phyloP scores from a whole-genome alignment of 2,888 invertebrate genomes.

The Cantharis lateralis region DNA sequence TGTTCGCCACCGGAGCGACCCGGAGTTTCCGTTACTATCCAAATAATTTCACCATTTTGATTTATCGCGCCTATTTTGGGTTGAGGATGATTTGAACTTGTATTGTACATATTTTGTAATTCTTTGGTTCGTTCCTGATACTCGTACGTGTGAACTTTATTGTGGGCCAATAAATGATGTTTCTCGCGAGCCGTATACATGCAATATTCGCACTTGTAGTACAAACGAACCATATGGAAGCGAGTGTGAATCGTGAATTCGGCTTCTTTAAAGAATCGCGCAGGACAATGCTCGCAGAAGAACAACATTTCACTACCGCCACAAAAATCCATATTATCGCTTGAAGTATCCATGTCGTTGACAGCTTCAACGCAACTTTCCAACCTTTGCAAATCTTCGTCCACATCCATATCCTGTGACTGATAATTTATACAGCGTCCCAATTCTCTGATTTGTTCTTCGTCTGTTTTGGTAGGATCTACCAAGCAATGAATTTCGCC shows the following conservation, averaged over 20 bases:
- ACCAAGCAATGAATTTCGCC: constrained; percentile 75
- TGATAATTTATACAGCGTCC: constrained; percentile 40
- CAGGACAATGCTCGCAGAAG: constrained; percentile 83
- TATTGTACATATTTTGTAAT: constrained; percentile 67
- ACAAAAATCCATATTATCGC: not conserved
- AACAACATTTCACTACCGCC: constrained; percentile 25
- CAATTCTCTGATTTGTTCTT: constrained; percentile 66
- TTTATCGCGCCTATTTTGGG: constrained; percentile 59
- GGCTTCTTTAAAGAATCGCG: constrained; percentile 76
- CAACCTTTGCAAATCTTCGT: constrained; percentile 41
- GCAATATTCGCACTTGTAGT: constrained; percentile 76
- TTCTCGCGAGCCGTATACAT: constrained; percentile 76
- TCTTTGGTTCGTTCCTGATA: constrained; percentile 78
- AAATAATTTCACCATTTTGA: constrained; percentile 49
- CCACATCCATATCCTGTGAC: constrained; percentile 25
- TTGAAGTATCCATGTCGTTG: constrained; percentile 36
- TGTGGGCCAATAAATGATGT: constrained; percentile 70
- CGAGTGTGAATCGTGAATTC: constrained; percentile 75
- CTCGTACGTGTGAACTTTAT: constrained; percentile 73
- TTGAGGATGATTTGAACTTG: constrained; percentile 67
- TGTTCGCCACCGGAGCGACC: constrained; percentile 34
- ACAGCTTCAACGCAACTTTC: constrained; percentile 48
- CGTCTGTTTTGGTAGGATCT: constrained; percentile 67
- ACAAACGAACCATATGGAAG: constrained; percentile 67
- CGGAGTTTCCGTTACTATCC: constrained; percentile 56